These are phyloP conservation scores for Halichoeres trimaculatus DNA, from an alignment of 2,113 vertebrate species.

Conservation along the genomic window DNA sequence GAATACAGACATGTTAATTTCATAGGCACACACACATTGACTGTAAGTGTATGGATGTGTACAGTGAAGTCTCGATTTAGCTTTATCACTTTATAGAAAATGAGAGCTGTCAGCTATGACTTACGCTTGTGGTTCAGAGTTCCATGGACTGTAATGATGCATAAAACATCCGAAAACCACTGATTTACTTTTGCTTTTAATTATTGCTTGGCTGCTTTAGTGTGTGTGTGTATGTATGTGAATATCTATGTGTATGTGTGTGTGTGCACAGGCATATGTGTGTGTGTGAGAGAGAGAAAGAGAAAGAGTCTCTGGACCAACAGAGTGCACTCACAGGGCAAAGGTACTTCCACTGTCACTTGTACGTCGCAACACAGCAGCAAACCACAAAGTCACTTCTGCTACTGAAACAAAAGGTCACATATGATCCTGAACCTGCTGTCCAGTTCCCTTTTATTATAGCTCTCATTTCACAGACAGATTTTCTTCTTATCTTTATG, in stretches of 20 bases:
- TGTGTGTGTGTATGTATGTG: slow-evolving; percentile 9
- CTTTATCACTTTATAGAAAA: slow-evolving; percentile 66
- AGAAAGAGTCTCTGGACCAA: slow-evolving; percentile 13
- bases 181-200: slow-evolving; percentile 79
- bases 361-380: slow-evolving; percentile 46
- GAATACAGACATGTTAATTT: neutral
- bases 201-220: slow-evolving; percentile 58
- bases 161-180: slow-evolving; percentile 74
- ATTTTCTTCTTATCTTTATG: neutral
- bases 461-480: too few species aligned
- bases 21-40: neutral
- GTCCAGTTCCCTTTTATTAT: slow-evolving; percentile 29
- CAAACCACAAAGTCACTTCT: slow-evolving; percentile 76
- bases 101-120: slow-evolving; percentile 71
- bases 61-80: slow-evolving; percentile 71
- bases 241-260: too few species aligned
- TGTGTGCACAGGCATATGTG: slow-evolving; percentile 31
- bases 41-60: slow-evolving; percentile 46
- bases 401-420: slow-evolving; percentile 72
- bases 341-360: slow-evolving; percentile 67
- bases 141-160: slow-evolving; percentile 72
- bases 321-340: slow-evolving; percentile 75
- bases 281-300: slow-evolving; percentile 12
- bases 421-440: slow-evolving; percentile 35
- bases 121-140: slow-evolving; percentile 69